Evolutionary conservation across 1,140 invertebrate species (phyloP).

Genomic region (Lasioglossum albipes): DNA sequence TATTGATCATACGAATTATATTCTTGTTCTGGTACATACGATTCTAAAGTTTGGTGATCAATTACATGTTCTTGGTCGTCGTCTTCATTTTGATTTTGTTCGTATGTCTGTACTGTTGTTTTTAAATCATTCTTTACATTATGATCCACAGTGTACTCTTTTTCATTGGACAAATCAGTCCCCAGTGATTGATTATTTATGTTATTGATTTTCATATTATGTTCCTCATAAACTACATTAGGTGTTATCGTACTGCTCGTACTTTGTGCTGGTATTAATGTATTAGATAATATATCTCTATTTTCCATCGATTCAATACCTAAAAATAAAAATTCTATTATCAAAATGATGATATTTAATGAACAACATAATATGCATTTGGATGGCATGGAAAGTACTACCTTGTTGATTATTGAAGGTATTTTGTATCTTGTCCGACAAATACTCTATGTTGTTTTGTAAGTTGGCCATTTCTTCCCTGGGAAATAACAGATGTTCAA

Average conservation of each 20-base stretch:
- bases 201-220: slow-evolving; percentile 13
- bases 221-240: not conserved
- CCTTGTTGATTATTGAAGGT: slow-evolving; percentile 72
- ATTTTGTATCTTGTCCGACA: slow-evolving; percentile 78
- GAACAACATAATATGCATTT: slow-evolving; percentile 8
- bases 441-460: slow-evolving; percentile 80
- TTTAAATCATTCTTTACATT: slow-evolving; percentile 9
- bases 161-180: slow-evolving; percentile 16
- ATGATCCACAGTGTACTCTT: slow-evolving; percentile 18
- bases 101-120: slow-evolving; percentile 25
- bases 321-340: not conserved
- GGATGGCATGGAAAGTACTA: slow-evolving; percentile 36
- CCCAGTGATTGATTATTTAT: slow-evolving; percentile 10
- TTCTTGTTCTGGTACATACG: slow-evolving; percentile 61
- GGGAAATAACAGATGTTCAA: slow-evolving; percentile 58
- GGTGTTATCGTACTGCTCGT: not conserved
- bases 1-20: slow-evolving; percentile 68
- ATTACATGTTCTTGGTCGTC: slow-evolving; percentile 48
- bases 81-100: slow-evolving; percentile 47
- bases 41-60: slow-evolving; percentile 49
- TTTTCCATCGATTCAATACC: slow-evolving; percentile 24
- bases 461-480: slow-evolving; percentile 81
- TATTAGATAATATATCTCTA: slow-evolving; percentile 37
- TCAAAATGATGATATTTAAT: not conserved
- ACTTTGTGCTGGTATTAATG: slow-evolving; percentile 40